Base-by-base conservation (phyloP, 2,888 invertebrate species). In the Sepioteuthis lessoniana region DNA sequence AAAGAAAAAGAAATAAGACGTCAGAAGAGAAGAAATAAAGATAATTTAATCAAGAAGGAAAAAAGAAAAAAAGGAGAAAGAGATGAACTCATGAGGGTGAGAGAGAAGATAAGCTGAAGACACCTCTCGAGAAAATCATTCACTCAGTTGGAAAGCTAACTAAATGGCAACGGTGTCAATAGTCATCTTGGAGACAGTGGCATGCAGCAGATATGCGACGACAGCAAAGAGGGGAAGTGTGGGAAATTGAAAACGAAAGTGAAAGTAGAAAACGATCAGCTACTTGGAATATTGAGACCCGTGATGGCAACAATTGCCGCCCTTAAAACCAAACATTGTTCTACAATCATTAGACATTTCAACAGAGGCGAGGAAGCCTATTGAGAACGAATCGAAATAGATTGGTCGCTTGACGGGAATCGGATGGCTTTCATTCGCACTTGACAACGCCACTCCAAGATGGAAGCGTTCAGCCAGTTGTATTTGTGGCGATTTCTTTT, bases 251-350 rank as follows among this genome's bases (percentile, higher is more conserved):
- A 76, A 76, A 28, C 25, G 25, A 55, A 55, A 55, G 35, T 76
- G 76, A 76, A 76, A 76, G 76, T 76, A 76, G 76, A n/a, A 55
- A 55, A 55, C 55, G 25, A 55, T 55, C 21, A 55, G 55, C 55
- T 55, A 55, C 55, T 55, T 55, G 55, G 55, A 76, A 76, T 76
- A 76, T n/a, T 76, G 76, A 76, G 76, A 55, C 55, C 55, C 2
- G 28, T 25, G 25, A 76, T 76, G 76, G 76, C 76, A 76, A 76
- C 76, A 76, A 76, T 76, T 76, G n/a, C n/a, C 35, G 76, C 76
- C 76, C 76, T 76, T 76, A 76, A n/a, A 76, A 13, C n/a, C 76
- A 76, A 76, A 76, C 76, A 76, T 76, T 76, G 76, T 76, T 76
- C 76, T 35, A 76, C 76, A 76, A 35, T 76, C 35, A 76, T n/a